Evolutionary conservation across 2,113 vertebrate genomes (phyloP).

Genomic region (Scatophagus argus): DNA sequence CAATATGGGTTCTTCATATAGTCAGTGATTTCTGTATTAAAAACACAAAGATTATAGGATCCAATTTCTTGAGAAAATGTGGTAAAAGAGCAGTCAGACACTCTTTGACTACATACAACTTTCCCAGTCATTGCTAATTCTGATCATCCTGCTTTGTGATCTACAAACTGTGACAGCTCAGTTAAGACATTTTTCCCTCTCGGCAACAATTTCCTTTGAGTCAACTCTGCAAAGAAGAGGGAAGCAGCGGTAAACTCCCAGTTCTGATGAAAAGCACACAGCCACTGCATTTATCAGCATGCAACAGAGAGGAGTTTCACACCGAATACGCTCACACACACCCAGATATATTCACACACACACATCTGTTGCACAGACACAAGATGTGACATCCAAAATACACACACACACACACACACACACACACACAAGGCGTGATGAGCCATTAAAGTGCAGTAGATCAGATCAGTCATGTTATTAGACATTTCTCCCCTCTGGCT

Average conservation of each 20-base stretch:
- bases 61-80: background rate
- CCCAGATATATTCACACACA: background rate
- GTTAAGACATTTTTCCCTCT: conserved; percentile 20
- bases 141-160: background rate
- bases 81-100: background rate
- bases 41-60: background rate
- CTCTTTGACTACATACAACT: background rate
- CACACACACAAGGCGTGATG: background rate
- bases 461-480: conserved; percentile 40
- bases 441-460: conserved; percentile 25
- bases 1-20: background rate
- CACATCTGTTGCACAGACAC: background rate
- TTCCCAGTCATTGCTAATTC: background rate
- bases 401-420: background rate
- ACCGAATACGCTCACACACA: background rate
- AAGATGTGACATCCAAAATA: too few species aligned
- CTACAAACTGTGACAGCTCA: conserved; percentile 20
- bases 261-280: conserved; percentile 24
- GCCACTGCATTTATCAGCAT: conserved; percentile 28
- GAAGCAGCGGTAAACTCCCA: conserved; percentile 11
- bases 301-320: conserved; percentile 5
- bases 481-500: conserved; percentile 2
- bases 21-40: background rate
- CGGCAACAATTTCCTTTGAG: conserved; percentile 4
- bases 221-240: conserved; percentile 1